Conservation (phyloP, 1,140 invertebrate genomes). For the Pseudomyrmex cubaensis region DNA sequence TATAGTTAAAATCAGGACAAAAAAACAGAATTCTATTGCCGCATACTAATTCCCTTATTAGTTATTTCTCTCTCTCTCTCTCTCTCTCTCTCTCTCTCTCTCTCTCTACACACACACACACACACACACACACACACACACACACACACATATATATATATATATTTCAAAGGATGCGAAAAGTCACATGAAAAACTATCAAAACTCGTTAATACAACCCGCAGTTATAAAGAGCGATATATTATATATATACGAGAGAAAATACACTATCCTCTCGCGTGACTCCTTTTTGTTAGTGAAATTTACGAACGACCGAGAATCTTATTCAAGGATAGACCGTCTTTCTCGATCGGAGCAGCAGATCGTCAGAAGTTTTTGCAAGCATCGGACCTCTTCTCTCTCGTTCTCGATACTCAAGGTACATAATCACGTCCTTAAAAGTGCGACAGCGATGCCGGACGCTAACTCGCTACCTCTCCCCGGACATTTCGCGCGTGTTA, state of each 20-base stretch:
- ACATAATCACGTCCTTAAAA: constrained; percentile 23
- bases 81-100: no score
- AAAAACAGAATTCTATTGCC: no score
- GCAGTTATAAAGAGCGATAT: constrained; percentile 8
- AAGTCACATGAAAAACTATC: constrained; percentile 13
- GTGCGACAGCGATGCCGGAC: neutral
- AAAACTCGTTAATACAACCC: neutral
- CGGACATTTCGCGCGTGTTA: neutral
- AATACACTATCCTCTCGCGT: constrained; percentile 9
- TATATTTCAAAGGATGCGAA: no score
- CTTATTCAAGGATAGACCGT: constrained; percentile 69
- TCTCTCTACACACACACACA: no score
- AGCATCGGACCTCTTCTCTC: constrained; percentile 44
- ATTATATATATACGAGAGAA: constrained; percentile 64
- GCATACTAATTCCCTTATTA: constrained; percentile 10
- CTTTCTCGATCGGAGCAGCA: constrained; percentile 52
- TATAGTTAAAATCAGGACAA: neutral
- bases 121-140: no score
- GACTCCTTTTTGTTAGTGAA: constrained; percentile 72
- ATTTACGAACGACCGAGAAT: constrained; percentile 69
- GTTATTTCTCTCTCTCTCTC: neutral
- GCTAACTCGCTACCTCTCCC: constrained; percentile 12
- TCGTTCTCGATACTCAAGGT: constrained; percentile 1
- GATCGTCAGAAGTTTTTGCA: constrained; percentile 52
- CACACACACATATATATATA: no score